Evolutionary conservation across 2,113 vertebrate species (phyloP), one percentile per base, ranked within the genome.

Genomic region (Tretioscincus oriximinensis): DNA sequence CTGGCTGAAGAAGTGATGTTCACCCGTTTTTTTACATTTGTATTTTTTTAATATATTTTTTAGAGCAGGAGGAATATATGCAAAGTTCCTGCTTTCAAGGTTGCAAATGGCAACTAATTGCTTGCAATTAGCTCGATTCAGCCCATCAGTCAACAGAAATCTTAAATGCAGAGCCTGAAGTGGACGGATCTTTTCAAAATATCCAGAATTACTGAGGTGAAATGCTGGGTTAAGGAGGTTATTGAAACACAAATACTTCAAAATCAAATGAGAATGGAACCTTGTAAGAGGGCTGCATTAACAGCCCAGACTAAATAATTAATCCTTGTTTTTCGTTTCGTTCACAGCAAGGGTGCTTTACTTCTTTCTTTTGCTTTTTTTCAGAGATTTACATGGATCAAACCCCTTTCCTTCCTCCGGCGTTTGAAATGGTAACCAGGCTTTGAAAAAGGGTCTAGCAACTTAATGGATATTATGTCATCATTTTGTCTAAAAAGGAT

Each of bases 171-270:
- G 72, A 67, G 28, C 26, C 58, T 84, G 83, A 84, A 86, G 84
- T 51, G 71, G 70, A 74, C 88, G 92, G 90, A 93, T 90, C 82
- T 70, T 90, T 90, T 95, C 80, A 94, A 95, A 96, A 94, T 94
- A 95, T 91, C 86, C 67, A 75, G 84, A 87, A 89, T 89, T 85
- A 86, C 67, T 83, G 85, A 91, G 86, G 89, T 95, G 95, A 76
- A 84, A 95, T 95, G 94, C 92, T 82, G 92, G 91, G 91, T 89
- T 91, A 92, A 93, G 92, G 92, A 91, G 94, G 93, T 90, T 91
- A 92, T 89, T 89, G 86, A 90, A 88, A 89, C 91, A 93, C 93
- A 94, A 88, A 91, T 95, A 92, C 93, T 93, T 83, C 78, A 88
- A 63, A 88, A 85, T 86, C 84, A 88, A 89, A 76, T 61, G 73